Percentiles rank a stretch among this genome's conserved stretches.
Conservation (phyloP, 2,888 invertebrate genomes). For the Drosophila maculinotata region DNA sequence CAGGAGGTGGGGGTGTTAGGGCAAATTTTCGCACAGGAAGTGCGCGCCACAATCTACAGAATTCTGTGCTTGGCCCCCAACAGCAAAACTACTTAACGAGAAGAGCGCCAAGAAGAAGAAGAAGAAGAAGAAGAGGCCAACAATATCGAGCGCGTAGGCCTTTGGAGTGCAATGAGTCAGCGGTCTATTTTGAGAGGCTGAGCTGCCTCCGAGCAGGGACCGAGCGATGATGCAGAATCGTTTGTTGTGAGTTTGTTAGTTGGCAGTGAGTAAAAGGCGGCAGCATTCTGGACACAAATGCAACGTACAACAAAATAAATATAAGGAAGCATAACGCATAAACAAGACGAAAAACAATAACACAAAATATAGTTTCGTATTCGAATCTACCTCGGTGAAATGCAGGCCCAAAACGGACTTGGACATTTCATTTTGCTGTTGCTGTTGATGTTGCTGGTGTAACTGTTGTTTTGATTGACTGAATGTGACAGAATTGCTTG, state of each 20-base stretch:
- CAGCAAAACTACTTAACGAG: constrained; percentile 8
- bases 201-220: constrained; percentile 21
- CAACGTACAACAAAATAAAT: constrained; percentile 28
- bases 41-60: constrained; percentile 54
- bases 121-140: too few relatives aligned
- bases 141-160: constrained; percentile 17
- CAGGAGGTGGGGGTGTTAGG: not conserved
- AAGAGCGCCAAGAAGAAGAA: constrained; percentile 5
- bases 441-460: constrained; percentile 48
- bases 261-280: constrained; percentile 23
- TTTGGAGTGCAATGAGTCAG: constrained; percentile 61
- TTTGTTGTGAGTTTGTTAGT: constrained; percentile 31
- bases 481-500: constrained; percentile 81
- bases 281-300: constrained; percentile 37
- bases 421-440: constrained; percentile 84
- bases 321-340: constrained; percentile 12
- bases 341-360: constrained; percentile 25
- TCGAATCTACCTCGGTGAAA: constrained; percentile 84
- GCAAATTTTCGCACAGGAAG: constrained; percentile 52
- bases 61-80: constrained; percentile 56
- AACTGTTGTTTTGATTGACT: constrained; percentile 73
- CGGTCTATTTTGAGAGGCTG: constrained; percentile 55
- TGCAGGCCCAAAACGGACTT: constrained; percentile 83
- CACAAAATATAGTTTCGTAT: constrained; percentile 23
- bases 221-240: constrained; percentile 1